Base-by-base conservation (phyloP, 2,113 vertebrate species). In the Bagarius yarrelli region DNA sequence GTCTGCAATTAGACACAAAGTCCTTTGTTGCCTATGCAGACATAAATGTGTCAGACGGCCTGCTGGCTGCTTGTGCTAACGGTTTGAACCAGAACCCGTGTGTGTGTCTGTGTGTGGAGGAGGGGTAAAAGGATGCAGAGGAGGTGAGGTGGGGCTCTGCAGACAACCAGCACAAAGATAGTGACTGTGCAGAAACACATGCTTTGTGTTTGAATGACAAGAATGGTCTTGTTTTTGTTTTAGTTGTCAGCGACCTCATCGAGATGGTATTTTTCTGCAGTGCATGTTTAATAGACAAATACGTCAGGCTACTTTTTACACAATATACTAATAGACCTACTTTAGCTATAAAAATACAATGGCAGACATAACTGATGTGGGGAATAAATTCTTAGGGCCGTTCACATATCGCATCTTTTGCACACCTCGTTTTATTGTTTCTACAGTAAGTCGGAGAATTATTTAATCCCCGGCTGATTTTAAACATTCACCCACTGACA, bases 181-280 rank as follows among this genome's bases (percentile, higher is more conserved):
- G 87, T 89, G 90, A 92, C 90, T 92, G 87, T 91, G 89, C 91
- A 90, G 85, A 90, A 90, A 79, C 19, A 36, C 79, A 76, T 52
- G 50, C 61, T 81, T 73, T 67, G 40, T 78, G 72, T 69, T 34
- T 25, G 19, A 59, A 81, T 57, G 32, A 57, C 34, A 81, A 32
- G 40, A 72, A 69, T 61, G 40, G 9, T 70, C 27, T 6, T 40
- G 55, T 56, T n/a, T n/a, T 23, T 18, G 19, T 36, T 30, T 44
- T 25, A 30, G 21, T 21, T 36, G 3, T 50, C 14, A 50, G 11
- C 2, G 3, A 72, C 21, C 25, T 53, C 14, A 55, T 73, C 11
- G 5, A 32, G 50, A 78, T 34, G 60, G 60, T 18, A 36, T 52
- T 64, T 32, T n/a, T 55, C 21, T 66, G 21, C 1, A 4, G 55